Conservation (phyloP, 1,140 invertebrate genomes). For the Brachionus plicatilis region DNA sequence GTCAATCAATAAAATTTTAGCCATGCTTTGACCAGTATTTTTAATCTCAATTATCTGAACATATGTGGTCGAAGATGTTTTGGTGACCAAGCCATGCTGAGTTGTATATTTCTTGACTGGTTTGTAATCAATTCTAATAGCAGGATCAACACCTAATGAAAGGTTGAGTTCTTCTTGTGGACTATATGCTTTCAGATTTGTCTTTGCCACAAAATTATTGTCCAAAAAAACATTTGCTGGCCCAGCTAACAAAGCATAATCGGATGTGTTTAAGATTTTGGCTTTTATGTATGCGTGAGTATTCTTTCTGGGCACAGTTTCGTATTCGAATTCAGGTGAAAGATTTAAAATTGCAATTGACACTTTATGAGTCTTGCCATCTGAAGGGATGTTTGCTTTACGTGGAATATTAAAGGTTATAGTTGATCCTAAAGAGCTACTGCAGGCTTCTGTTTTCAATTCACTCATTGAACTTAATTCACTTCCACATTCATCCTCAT, state of each 20-base stretch:
- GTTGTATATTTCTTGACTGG: conserved; percentile 47
- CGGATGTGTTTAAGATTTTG: conserved; percentile 50
- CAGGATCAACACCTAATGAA: conserved; percentile 49
- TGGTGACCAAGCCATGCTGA: conserved; percentile 44
- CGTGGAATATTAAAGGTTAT: background rate
- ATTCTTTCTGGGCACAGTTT: conserved; percentile 50
- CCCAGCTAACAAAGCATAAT: conserved; percentile 51
- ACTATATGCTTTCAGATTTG: background rate
- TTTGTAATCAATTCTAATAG: conserved; percentile 54
- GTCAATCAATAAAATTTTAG: conserved; percentile 50
- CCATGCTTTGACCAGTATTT: conserved; percentile 50
- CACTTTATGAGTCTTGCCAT: conserved; percentile 34
- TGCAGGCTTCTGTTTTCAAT: background rate
- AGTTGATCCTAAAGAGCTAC: background rate
- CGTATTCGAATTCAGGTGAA: conserved; percentile 50
- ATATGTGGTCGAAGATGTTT: conserved; percentile 45
- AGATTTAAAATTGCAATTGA: conserved; percentile 46
- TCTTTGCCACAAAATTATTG: conserved; percentile 52
- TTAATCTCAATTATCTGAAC: conserved; percentile 54
- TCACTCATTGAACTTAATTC: background rate
- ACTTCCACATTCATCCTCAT: background rate
- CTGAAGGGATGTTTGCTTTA: background rate
- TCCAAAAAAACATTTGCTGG: conserved; percentile 55
- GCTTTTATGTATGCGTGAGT: conserved; percentile 54
- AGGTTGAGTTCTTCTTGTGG: conserved; percentile 23